Base-by-base conservation (phyloP, 2,888 invertebrate genomes). In the Blera fallax region DNA sequence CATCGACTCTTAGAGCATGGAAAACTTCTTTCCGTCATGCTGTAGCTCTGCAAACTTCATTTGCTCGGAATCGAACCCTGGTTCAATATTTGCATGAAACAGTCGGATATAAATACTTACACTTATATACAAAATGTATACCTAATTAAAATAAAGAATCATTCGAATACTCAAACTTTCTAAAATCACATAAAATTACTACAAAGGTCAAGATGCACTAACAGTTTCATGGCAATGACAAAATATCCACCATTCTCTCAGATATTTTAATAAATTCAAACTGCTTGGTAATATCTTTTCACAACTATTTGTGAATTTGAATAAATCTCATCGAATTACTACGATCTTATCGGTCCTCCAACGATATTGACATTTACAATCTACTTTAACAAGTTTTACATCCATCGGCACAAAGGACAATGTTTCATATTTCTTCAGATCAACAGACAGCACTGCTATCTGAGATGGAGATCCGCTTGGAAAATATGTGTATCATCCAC, bases 281-380 rank as follows among this genome's bases (percentile, higher is more conserved):
- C 18, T 40, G 43, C 40, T 65, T 27, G 29, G 21, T 50, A 70
- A 65, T 27, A 34, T 65, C 43, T 11, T 18, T 67, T 11, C 62
- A 45, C 32, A 65, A 62, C 60, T 73, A 62, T 62, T 62, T 62
- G 50, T 56, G 8, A 73, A 80, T 80, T 80, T 80, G 65, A 73
- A 80, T 73, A 78, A 58, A 65, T 48, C 54, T 8, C 60, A 50
- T 77, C 18, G 50, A 48, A 67, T 40, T 32, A 67, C 76, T n/a
- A 11, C 37, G 50, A 50, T 65, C 56, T 65, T 73, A 65, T 73
- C 79, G 18, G 48, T 56, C 27, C 14, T 37, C 11, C 27, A 24
- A 8, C 32, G 21, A 64, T 43, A 60, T 52, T 48, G 37, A 67
- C 73, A 67, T 74, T 67, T 80, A 79, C 45, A 72, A 64, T 58